Evolutionary conservation across 2,797 vertebrate species (phyloP).

Genomic region (Avahi laniger): DNA sequence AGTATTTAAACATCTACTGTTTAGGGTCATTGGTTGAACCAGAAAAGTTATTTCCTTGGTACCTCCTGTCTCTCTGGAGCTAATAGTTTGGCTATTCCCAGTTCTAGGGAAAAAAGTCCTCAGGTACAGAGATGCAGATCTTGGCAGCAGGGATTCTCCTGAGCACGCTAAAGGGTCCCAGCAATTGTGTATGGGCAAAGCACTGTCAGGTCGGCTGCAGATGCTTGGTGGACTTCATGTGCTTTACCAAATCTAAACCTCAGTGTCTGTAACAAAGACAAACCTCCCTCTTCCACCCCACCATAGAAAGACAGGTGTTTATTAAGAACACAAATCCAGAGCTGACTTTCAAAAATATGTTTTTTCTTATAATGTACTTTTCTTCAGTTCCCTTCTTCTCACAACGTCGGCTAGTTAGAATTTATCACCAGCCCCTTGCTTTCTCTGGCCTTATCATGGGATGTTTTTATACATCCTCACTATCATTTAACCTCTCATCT

Average conservation of each 20-base stretch:
- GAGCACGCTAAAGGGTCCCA: background rate
- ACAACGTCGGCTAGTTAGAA: background rate
- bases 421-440: background rate
- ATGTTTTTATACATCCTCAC: background rate
- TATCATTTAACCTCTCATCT: background rate
- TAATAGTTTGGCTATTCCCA: background rate
- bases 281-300: background rate
- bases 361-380: background rate
- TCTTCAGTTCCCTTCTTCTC: background rate
- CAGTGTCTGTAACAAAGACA: background rate
- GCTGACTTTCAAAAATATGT: background rate
- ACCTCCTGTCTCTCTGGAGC: background rate
- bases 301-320: background rate
- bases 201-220: background rate
- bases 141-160: background rate
- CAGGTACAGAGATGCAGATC: background rate
- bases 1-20: background rate
- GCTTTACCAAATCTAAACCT: background rate
- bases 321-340: background rate
- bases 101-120: background rate
- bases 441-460: background rate
- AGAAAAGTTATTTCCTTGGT: background rate
- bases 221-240: background rate
- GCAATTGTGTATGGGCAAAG: rapidly evolving
- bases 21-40: background rate